A percentile compares a stretch with the other conserved stretches of the same genome.
Conservation (phyloP, 53 echinoderm and acorn worm species). For the Echinarachnius parma region DNA sequence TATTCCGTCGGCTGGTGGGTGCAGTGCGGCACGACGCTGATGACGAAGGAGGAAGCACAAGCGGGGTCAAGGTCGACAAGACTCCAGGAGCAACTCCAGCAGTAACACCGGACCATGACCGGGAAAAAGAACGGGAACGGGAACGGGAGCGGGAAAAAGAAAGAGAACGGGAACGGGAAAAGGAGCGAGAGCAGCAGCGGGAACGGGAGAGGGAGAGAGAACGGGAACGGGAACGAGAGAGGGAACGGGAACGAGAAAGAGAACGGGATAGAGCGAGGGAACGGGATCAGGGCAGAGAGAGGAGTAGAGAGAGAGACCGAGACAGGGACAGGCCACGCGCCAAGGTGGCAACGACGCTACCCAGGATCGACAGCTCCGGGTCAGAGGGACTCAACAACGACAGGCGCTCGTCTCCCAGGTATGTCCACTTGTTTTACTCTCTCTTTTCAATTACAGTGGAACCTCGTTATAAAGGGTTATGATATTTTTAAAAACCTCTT, state of each 20-base stretch:
- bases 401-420: constrained; percentile 71
- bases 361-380: constrained; percentile 94
- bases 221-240: constrained; percentile 16
- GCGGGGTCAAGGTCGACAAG: constrained; percentile 28
- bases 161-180: too few relatives aligned
- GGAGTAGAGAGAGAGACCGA: constrained; percentile 17
- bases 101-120: too few relatives aligned
- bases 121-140: constrained; percentile 2
- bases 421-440: too few relatives aligned
- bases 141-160: not conserved
- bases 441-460: too few relatives aligned
- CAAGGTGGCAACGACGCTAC: constrained; percentile 55
- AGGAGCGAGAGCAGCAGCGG: constrained; percentile 13
- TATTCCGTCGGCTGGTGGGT: constrained; percentile 83
- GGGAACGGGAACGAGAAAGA: constrained; percentile 17
- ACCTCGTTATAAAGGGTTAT: too few relatives aligned
- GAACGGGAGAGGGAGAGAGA: constrained; percentile 1
- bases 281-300: not conserved
- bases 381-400: constrained; percentile 77
- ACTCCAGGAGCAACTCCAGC: constrained; percentile 1
- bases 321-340: constrained; percentile 28
- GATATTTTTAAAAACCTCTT: too few relatives aligned
- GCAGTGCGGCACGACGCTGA: constrained; percentile 45
- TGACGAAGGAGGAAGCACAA: constrained; percentile 12
- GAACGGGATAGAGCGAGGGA: constrained; percentile 10